These are phyloP conservation scores for Drosophila bipectinata DNA, from an alignment of 1,140 invertebrate species.

Conservation along the genomic window DNA sequence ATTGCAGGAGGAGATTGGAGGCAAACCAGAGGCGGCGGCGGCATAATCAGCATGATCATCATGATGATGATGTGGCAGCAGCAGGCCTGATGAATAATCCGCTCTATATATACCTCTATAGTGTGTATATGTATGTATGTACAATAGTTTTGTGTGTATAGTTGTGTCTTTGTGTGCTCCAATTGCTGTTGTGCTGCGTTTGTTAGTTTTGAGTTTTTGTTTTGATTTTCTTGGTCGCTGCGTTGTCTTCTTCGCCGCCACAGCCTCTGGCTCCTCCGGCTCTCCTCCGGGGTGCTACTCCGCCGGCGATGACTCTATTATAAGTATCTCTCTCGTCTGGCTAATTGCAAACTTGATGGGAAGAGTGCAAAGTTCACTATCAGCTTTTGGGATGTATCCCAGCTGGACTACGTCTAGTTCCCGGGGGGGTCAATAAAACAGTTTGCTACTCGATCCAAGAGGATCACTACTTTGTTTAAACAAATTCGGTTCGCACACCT, in stretches of 20 bases:
- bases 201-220: slow-evolving; percentile 77
- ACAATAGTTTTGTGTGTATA: slow-evolving; percentile 18
- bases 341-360: slow-evolving; percentile 31
- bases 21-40: slow-evolving; percentile 31
- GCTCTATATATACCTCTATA: slow-evolving; percentile 2
- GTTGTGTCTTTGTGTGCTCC: slow-evolving; percentile 44
- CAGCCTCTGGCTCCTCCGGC: neutral
- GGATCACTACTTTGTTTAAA: slow-evolving; percentile 35
- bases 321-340: slow-evolving; percentile 29
- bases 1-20: slow-evolving; percentile 2
- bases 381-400: slow-evolving; percentile 23
- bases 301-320: slow-evolving; percentile 7
- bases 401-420: slow-evolving; percentile 30
- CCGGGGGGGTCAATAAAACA: slow-evolving; percentile 42
- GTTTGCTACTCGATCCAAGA: slow-evolving; percentile 21
- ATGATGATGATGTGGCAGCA: slow-evolving; percentile 44
- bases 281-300: slow-evolving; percentile 13
- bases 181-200: slow-evolving; percentile 54
- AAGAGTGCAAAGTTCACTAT: slow-evolving; percentile 62
- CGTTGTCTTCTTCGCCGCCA: slow-evolving; percentile 23
- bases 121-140: slow-evolving; percentile 24
- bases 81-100: slow-evolving; percentile 69
- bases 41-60: slow-evolving; percentile 36
- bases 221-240: slow-evolving; percentile 71
- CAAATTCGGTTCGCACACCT: slow-evolving; percentile 19